These are phyloP conservation scores for Xestia c-nigrum DNA, from an alignment of 2,888 invertebrate genomes.

Conservation along the genomic window DNA sequence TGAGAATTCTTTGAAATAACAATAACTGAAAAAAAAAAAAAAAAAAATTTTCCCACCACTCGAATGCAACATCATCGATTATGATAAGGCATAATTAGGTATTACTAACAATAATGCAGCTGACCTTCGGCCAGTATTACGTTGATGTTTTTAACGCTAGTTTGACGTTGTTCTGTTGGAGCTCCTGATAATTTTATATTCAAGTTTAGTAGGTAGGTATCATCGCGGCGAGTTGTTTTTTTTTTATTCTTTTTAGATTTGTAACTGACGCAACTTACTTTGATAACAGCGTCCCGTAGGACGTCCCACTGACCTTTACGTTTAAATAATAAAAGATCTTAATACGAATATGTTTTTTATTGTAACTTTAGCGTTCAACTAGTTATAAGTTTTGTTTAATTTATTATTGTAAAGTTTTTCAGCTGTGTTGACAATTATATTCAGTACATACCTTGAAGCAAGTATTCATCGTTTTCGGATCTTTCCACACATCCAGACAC, in stretches of 20 bases:
- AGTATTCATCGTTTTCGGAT: not conserved
- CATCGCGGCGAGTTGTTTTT: not conserved
- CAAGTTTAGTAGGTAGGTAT: not conserved
- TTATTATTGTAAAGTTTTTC: not conserved
- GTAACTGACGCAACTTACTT: not conserved
- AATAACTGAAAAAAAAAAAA: not conserved
- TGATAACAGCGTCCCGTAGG: no score
- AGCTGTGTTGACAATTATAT: slow-evolving; percentile 9
- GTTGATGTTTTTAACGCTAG: not conserved
- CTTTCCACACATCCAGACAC: not conserved
- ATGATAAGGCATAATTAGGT: not conserved
- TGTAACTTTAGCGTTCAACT: not conserved
- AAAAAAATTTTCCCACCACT: not conserved
- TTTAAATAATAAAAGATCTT: slow-evolving; percentile 25
- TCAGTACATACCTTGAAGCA: slow-evolving; percentile 32
- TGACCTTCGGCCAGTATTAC: not conserved
- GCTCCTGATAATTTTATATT: not conserved
- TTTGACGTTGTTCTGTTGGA: not conserved
- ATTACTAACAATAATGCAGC: not conserved
- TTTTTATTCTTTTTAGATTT: not conserved
- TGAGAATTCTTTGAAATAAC: not conserved
- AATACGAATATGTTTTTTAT: slow-evolving; percentile 17
- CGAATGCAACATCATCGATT: slow-evolving; percentile 1
- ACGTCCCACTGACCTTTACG: no score
- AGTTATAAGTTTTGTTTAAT: not conserved